phyloP scores from a whole-genome alignment of 2,888 invertebrate species.

The Autographa pulchrina region DNA sequence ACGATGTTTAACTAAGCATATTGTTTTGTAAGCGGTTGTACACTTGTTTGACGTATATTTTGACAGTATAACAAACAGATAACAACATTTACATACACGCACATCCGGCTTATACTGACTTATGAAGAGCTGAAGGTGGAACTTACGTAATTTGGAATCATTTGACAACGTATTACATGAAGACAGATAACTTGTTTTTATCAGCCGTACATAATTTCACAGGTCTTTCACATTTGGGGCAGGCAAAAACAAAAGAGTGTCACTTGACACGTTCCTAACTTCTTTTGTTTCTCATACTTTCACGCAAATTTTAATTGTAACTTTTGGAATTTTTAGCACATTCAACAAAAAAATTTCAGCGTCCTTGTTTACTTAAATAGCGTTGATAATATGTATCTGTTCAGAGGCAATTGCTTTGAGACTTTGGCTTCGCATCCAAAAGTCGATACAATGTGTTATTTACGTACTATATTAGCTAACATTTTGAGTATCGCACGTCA shows the following conservation, averaged over 20 bases:
- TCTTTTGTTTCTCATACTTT: neutral
- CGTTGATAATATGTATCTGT: neutral
- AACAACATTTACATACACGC: constrained; percentile 30
- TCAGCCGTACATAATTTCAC: neutral
- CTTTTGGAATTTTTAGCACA: neutral
- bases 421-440: neutral
- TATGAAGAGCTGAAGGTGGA: constrained; percentile 30
- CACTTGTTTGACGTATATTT: constrained; percentile 38
- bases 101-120: constrained; percentile 31
- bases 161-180: neutral
- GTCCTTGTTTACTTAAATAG: neutral
- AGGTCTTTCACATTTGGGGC: constrained; percentile 1
- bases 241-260: constrained; percentile 3
- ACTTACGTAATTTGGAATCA: neutral
- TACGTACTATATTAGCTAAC: constrained; percentile 14
- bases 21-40: constrained; percentile 11
- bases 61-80: constrained; percentile 33
- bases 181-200: neutral
- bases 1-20: constrained; percentile 3
- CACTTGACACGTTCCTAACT: constrained; percentile 2
- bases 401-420: neutral
- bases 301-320: neutral
- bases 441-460: neutral
- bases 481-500: constrained; percentile 30
- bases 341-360: neutral